Percentiles rank a stretch among this genome's conserved stretches.
Evolutionary conservation across 2,113 vertebrate genomes (phyloP).

Genomic region (Charina bottae): DNA sequence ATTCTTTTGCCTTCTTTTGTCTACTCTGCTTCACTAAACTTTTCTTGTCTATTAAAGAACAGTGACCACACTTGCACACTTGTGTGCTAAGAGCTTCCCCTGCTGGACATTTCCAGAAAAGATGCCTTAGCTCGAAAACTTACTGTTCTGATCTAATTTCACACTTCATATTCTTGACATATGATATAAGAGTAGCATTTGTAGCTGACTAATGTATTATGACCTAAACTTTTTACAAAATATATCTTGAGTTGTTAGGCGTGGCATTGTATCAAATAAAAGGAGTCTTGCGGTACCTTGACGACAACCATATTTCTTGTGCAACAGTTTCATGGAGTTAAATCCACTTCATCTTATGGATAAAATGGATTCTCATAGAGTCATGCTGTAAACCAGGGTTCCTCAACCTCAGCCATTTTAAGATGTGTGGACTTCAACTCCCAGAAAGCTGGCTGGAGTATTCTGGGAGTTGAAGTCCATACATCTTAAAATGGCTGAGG

Average conservation of each 20-base stretch:
- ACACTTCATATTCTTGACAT: constrained; percentile 59
- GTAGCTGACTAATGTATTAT: not conserved
- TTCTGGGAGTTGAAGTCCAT: too few species aligned
- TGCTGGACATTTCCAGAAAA: constrained; percentile 78
- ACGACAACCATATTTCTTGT: not conserved
- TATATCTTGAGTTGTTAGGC: not conserved
- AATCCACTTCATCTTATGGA: not conserved
- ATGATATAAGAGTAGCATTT: constrained; percentile 18
- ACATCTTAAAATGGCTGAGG: too few species aligned
- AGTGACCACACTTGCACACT: constrained; percentile 58
- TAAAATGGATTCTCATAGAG: not conserved
- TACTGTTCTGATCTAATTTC: constrained; percentile 64
- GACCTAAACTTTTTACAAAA: not conserved
- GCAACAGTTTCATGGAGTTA: not conserved
- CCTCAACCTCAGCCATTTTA: too few species aligned
- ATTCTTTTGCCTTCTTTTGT: not conserved
- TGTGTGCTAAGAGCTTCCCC: constrained; percentile 81
- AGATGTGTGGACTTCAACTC: too few species aligned
- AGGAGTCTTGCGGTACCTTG: not conserved
- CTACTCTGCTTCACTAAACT: constrained; percentile 44
- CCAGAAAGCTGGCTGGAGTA: too few species aligned
- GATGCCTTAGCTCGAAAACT: constrained; percentile 60
- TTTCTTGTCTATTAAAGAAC: constrained; percentile 46
- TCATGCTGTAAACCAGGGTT: too few species aligned
- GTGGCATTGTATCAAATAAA: not conserved